phyloP scores from a whole-genome alignment of 2,888 invertebrate species.

The Drosophila kanekoi region DNA sequence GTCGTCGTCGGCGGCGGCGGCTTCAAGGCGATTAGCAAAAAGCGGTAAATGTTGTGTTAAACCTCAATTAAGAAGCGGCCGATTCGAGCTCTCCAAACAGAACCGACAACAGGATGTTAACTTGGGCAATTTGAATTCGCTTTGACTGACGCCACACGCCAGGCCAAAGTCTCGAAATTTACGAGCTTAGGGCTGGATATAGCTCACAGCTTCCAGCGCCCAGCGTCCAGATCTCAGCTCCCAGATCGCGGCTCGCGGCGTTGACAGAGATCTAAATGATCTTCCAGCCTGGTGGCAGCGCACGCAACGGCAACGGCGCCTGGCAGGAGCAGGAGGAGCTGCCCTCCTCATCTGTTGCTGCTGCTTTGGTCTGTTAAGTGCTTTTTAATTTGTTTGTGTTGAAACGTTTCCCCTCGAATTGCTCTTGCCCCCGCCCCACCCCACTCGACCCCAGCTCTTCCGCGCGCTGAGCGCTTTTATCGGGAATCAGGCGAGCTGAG shows the following conservation, averaged over 20 bases:
- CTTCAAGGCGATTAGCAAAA: constrained; percentile 81
- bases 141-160: constrained; percentile 83
- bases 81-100: constrained; percentile 38
- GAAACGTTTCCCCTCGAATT: constrained; percentile 28
- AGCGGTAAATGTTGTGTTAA: constrained; percentile 83
- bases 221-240: neutral
- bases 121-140: constrained; percentile 68
- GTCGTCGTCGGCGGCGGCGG: constrained; percentile 42
- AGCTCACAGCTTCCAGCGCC: neutral
- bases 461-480: constrained; percentile 52
- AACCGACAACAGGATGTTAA: constrained; percentile 72
- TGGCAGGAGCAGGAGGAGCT: constrained; percentile 44
- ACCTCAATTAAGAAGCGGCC: constrained; percentile 77
- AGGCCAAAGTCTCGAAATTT: constrained; percentile 61
- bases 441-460: neutral
- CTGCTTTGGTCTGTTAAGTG: constrained; percentile 64
- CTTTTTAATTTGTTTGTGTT: constrained; percentile 78
- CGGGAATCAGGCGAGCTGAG: constrained; percentile 68
- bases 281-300: constrained; percentile 33
- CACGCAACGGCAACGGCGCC: constrained; percentile 55
- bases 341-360: constrained; percentile 1
- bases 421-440: neutral
- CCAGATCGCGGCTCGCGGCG: constrained; percentile 34
- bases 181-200: constrained; percentile 45
- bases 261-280: constrained; percentile 65